Percentiles rank a stretch among this genome's conserved stretches.
Evolutionary conservation across 2,888 invertebrate genomes (phyloP).

Genomic region (Ernsta delagoae): DNA sequence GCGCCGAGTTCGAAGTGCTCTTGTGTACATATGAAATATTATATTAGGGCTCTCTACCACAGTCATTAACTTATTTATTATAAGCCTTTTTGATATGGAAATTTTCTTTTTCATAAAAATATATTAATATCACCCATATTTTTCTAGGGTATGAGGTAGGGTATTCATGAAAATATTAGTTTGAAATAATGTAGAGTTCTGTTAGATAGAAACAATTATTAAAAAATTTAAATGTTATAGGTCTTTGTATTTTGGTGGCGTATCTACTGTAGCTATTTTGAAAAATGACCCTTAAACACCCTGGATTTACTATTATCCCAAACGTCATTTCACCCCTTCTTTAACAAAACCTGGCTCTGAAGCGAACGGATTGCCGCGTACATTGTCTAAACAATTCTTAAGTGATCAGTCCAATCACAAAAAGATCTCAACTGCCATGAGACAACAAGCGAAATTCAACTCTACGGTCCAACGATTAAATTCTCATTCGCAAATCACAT

Average conservation of each 20-base stretch:
- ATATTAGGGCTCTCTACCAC: conserved; percentile 68
- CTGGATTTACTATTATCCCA: conserved; percentile 68
- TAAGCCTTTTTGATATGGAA: conserved; percentile 24
- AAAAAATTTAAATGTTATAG: neutral
- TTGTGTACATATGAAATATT: conserved; percentile 72
- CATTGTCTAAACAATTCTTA: conserved; percentile 79
- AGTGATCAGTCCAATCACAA: conserved; percentile 59
- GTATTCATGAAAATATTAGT: neutral
- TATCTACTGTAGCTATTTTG: conserved; percentile 57
- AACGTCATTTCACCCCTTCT: conserved; percentile 81
- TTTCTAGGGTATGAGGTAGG: neutral
- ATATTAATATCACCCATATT: neutral
- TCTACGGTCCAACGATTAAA: conserved; percentile 33
- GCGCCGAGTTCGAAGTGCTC: conserved; percentile 70
- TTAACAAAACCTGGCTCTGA: conserved; percentile 77
- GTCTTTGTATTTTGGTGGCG: neutral
- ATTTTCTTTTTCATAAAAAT: conserved; percentile 16
- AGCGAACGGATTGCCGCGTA: conserved; percentile 75
- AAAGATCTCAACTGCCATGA: conserved; percentile 51
- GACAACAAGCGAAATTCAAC: conserved; percentile 42
- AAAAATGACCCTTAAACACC: conserved; percentile 75
- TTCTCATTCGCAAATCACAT: conserved; percentile 39
- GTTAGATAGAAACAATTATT: neutral
- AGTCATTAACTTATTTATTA: conserved; percentile 54
- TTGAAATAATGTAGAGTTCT: neutral